Conservation (phyloP, 2,113 vertebrate species). For the Chaenogobius annularis region DNA sequence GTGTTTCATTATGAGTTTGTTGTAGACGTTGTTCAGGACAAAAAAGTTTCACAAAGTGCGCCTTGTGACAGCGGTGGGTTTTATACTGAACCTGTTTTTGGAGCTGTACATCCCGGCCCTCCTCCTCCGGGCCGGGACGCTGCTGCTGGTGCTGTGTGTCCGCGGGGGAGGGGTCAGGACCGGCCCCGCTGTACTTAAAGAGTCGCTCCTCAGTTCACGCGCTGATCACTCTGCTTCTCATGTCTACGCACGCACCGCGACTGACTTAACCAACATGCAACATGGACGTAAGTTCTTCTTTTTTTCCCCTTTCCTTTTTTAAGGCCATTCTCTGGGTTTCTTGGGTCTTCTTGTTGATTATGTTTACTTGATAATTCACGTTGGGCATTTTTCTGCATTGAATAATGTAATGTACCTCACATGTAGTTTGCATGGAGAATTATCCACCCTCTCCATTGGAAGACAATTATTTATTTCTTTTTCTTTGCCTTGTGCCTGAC, state of each 20-base stretch:
- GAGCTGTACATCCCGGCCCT: background rate
- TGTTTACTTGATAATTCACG: too few species aligned
- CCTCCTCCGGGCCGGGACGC: background rate
- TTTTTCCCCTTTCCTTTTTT: background rate
- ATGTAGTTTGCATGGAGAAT: too few species aligned
- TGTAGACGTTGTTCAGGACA: background rate
- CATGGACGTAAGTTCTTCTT: slow-evolving; percentile 48
- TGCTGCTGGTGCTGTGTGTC: background rate
- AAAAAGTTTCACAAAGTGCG: slow-evolving; percentile 13
- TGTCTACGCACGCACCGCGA: background rate
- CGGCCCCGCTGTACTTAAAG: slow-evolving; percentile 26
- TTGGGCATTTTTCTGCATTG: too few species aligned
- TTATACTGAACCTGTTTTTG: slow-evolving; percentile 56
- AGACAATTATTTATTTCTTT: too few species aligned
- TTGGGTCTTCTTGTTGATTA: too few species aligned
- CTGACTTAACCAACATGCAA: background rate
- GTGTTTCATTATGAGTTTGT: background rate
- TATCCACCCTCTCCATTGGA: too few species aligned
- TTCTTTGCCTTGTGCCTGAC: too few species aligned
- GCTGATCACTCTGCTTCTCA: background rate
- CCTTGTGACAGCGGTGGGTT: background rate
- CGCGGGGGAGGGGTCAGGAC: slow-evolving; percentile 27
- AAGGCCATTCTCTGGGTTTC: too few species aligned
- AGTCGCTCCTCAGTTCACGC: background rate
- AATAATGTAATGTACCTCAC: too few species aligned